Evolutionary conservation across 2,113 vertebrate species (phyloP).

Genomic region (Takifugu flavidus): DNA sequence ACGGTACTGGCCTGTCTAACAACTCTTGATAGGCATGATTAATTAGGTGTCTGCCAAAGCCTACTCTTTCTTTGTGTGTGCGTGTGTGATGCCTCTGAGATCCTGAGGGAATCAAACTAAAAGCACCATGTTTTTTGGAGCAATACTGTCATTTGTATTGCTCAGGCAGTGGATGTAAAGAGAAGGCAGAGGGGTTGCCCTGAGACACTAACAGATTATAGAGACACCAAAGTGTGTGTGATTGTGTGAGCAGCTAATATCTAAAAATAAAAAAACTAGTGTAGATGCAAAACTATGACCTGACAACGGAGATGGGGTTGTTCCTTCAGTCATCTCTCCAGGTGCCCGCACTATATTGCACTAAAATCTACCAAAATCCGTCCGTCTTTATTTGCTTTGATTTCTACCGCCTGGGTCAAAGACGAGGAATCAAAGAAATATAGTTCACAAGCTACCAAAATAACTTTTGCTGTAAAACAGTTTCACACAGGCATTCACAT

Average conservation of each 20-base stretch:
- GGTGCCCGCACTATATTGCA: constrained; percentile 33
- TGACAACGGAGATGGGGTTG: constrained; percentile 16
- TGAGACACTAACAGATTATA: constrained; percentile 41
- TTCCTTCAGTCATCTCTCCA: constrained; percentile 15
- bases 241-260: constrained; percentile 1
- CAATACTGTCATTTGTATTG: neutral
- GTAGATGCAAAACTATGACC: constrained; percentile 5
- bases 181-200: constrained; percentile 51
- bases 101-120: constrained; percentile 45
- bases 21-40: neutral
- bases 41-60: neutral
- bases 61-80: neutral
- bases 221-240: constrained; percentile 16
- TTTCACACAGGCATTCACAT: constrained; percentile 32
- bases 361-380: constrained; percentile 3
- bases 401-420: constrained; percentile 13
- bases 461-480: constrained; percentile 19
- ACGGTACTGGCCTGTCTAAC: constrained; percentile 30
- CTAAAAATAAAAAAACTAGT: constrained; percentile 5
- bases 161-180: constrained; percentile 39
- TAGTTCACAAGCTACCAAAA: constrained; percentile 34
- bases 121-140: constrained; percentile 32
- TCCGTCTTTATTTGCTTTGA: constrained; percentile 17
- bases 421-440: constrained; percentile 12
- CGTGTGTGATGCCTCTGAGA: neutral